Base-by-base conservation (phyloP, 2,888 invertebrate genomes). In the Halictus ligatus region DNA sequence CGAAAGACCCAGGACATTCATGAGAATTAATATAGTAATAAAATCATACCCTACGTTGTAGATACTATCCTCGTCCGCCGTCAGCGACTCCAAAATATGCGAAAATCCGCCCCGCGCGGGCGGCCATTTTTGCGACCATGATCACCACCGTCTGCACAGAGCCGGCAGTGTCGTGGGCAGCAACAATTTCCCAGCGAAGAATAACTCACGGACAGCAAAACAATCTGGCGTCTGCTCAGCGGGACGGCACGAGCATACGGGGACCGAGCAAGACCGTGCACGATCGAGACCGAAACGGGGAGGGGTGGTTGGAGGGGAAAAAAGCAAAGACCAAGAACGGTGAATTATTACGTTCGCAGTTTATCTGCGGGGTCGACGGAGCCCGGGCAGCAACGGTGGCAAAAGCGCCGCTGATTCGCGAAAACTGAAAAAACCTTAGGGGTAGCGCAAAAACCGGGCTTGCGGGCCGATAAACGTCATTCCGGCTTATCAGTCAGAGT, bases 401-500 rank as follows among this genome's bases (percentile, higher is more conserved):
- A 15, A 29, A 29, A 64, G 64, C 29, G 15, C 64, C 25, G 75
- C 73, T 83, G 85, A 85, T 85, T 83, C 79, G 43, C 67, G 73
- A 75, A 74, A 82, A 71, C 35, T 18, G 40, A 40, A n/a, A n/a
- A 71, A 21, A 40, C 40, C n/a, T 13, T 6, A 10, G 35, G 35
- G 7, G 2, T 0, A 29, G 67, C 6, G 29, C 7, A 71, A 71
- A 71, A 43, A 40, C 43, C 40, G 40, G 10, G 10, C 13, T 69
- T 12, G 69, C 0, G 40, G 58, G 18, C 69, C 69, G 77, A 86
- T 84, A 81, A 81, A 84, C 72, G 81, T 85, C 78, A 78, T 73
- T 60, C 50, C 13, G 35, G 73, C 75, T 85, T 85, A 86, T 85
- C 86, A 84, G 84, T 78, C 72, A 77, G 79, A 77, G 82, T 86